Evolutionary conservation across 2,888 invertebrate genomes (phyloP).

Genomic region (Ditylenchus weischeri): DNA sequence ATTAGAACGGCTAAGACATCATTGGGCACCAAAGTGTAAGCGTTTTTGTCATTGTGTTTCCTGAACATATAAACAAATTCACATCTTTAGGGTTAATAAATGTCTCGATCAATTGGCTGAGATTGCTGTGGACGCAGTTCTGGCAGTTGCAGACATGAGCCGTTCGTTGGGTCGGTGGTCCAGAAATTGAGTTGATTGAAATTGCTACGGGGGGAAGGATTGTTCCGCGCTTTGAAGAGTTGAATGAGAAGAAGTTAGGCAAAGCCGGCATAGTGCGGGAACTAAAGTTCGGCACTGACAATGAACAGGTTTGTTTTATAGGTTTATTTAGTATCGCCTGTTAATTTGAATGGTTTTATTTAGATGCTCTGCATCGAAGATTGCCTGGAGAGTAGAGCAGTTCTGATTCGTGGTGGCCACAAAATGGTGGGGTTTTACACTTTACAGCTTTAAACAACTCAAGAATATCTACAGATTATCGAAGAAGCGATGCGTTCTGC

Average conservation of each 20-base stretch:
- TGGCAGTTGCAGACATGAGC: slow-evolving; percentile 90
- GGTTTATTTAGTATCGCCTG: too few relatives aligned
- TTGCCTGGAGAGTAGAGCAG: slow-evolving; percentile 90
- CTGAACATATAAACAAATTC: background rate
- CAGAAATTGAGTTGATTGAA: slow-evolving; percentile 97
- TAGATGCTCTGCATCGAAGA: slow-evolving; percentile 96
- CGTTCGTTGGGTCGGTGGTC: slow-evolving; percentile 98
- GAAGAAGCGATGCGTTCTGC: slow-evolving; percentile 76
- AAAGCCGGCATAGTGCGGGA: slow-evolving; percentile 87
- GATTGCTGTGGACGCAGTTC: slow-evolving; percentile 93
- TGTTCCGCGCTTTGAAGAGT: slow-evolving; percentile 89
- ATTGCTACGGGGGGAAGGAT: slow-evolving; percentile 98
- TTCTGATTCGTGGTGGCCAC: slow-evolving; percentile 84
- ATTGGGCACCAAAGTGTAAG: slow-evolving; percentile 88
- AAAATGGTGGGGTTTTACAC: slow-evolving; percentile 81
- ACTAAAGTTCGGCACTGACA: slow-evolving; percentile 87
- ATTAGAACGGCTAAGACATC: slow-evolving; percentile 96
- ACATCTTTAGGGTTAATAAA: slow-evolving; percentile 75
- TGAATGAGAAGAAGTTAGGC: slow-evolving; percentile 87
- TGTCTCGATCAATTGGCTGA: slow-evolving; percentile 96
- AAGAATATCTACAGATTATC: slow-evolving; percentile 75
- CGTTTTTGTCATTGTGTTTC: slow-evolving; percentile 1
- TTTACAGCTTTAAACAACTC: too few relatives aligned
- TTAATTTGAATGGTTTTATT: too few relatives aligned
- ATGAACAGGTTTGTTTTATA: slow-evolving; percentile 64